A percentile compares a stretch with the other conserved stretches of the same genome.
These are phyloP conservation scores for Phyllotis vaccarum DNA, from an alignment of 2,797 vertebrate genomes.

Conservation along the genomic window DNA sequence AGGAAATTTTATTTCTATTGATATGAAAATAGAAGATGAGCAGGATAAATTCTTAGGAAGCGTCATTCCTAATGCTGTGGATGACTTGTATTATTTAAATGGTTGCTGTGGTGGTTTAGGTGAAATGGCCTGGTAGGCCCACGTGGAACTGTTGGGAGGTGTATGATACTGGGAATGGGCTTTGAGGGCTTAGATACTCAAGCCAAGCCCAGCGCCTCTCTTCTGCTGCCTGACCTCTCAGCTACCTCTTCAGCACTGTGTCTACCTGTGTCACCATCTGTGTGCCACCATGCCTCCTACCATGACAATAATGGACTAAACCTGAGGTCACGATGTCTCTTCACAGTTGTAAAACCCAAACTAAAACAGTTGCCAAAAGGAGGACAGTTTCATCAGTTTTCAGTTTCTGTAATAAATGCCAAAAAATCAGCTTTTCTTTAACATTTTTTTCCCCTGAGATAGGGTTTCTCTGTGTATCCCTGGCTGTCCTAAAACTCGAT, in stretches of 20 bases:
- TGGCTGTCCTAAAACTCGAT: background rate
- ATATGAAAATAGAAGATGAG: too few species aligned
- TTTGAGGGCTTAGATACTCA: background rate
- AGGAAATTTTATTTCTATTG: too few species aligned
- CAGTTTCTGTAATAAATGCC: background rate
- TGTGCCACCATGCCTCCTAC: background rate
- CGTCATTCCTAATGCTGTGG: too few species aligned
- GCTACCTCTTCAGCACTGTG: background rate
- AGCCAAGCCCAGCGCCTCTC: background rate
- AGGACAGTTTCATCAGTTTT: background rate
- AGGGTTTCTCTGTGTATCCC: background rate
- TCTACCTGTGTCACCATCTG: background rate
- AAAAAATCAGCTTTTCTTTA: too few species aligned
- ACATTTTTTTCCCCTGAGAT: background rate
- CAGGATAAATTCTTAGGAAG: too few species aligned
- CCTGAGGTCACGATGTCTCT: background rate
- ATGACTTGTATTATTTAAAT: background rate
- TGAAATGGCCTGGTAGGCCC: background rate
- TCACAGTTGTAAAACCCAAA: background rate
- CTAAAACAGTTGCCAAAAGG: background rate
- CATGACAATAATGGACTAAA: background rate
- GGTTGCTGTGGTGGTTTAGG: background rate
- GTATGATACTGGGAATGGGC: background rate
- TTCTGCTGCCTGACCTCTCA: background rate
- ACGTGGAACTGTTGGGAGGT: background rate